Percentiles rank a stretch among this genome's conserved stretches.
Evolutionary conservation across 2,888 invertebrate genomes (phyloP).

Genomic region (Listrodromus nycthemerus): DNA sequence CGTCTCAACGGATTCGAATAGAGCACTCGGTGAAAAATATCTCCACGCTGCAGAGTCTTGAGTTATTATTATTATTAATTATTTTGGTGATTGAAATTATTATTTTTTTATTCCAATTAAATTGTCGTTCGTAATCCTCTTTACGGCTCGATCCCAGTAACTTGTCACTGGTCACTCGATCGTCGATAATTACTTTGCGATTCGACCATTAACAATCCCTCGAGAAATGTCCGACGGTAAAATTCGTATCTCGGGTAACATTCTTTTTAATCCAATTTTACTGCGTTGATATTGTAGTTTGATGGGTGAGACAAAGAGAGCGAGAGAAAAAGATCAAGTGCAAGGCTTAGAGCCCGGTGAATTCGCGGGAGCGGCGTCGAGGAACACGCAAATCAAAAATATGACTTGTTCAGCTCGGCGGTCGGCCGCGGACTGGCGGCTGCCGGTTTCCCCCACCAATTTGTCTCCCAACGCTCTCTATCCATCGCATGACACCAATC

Average conservation of each 20-base stretch:
- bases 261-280: not conserved
- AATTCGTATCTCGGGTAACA: not conserved
- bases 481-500: constrained; percentile 53
- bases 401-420: constrained; percentile 69
- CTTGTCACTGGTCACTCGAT: constrained; percentile 16
- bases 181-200: not conserved
- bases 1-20: not conserved
- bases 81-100: too few species aligned
- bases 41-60: not conserved
- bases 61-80: too few species aligned
- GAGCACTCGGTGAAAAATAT: not conserved
- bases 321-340: constrained; percentile 13
- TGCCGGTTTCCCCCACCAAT: constrained; percentile 67
- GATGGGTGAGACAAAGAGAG: constrained; percentile 2
- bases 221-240: not conserved
- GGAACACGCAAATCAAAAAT: constrained; percentile 44
- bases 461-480: constrained; percentile 49
- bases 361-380: constrained; percentile 26
- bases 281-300: not conserved
- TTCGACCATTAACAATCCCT: not conserved
- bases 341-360: constrained; percentile 35
- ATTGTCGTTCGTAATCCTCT: not conserved
- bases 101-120: too few species aligned
- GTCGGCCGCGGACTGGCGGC: constrained; percentile 76
- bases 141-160: not conserved